These are phyloP conservation scores for Xylocampa areola DNA, from an alignment of 2,888 invertebrate species.

Conservation along the genomic window DNA sequence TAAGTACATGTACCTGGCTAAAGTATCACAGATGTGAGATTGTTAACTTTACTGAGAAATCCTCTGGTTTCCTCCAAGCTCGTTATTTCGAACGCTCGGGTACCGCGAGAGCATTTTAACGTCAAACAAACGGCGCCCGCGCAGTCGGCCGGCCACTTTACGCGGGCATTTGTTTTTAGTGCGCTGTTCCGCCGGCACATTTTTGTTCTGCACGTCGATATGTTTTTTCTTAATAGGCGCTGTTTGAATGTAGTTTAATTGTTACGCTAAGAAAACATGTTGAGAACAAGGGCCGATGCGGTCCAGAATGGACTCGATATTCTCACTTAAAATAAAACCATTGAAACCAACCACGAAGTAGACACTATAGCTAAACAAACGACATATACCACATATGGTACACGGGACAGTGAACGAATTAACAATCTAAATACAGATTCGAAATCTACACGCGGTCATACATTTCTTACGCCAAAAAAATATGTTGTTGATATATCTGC, in stretches of 20 bases:
- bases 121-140: slow-evolving; percentile 66
- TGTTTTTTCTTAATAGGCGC: slow-evolving; percentile 53
- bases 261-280: slow-evolving; percentile 44
- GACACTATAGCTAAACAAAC: too few relatives aligned
- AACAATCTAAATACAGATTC: too few relatives aligned
- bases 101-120: slow-evolving; percentile 62
- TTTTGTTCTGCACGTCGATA: slow-evolving; percentile 56
- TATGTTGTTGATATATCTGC: too few relatives aligned
- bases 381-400: too few relatives aligned
- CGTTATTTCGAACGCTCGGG: slow-evolving; percentile 67
- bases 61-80: slow-evolving; percentile 62
- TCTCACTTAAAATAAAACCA: slow-evolving; percentile 16
- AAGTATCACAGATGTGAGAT: slow-evolving; percentile 61
- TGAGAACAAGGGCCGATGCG: slow-evolving; percentile 4
- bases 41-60: slow-evolving; percentile 67
- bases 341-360: too few relatives aligned
- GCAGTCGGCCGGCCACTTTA: slow-evolving; percentile 62
- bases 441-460: too few relatives aligned
- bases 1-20: slow-evolving; percentile 57
- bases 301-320: slow-evolving; percentile 19
- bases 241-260: slow-evolving; percentile 54
- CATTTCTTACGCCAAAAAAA: too few relatives aligned
- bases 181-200: slow-evolving; percentile 53
- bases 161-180: slow-evolving; percentile 70
- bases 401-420: too few relatives aligned